Evolutionary conservation across 2,888 invertebrate genomes (phyloP), one percentile per base, ranked within the genome.

Genomic region (Pterostichus niger): DNA sequence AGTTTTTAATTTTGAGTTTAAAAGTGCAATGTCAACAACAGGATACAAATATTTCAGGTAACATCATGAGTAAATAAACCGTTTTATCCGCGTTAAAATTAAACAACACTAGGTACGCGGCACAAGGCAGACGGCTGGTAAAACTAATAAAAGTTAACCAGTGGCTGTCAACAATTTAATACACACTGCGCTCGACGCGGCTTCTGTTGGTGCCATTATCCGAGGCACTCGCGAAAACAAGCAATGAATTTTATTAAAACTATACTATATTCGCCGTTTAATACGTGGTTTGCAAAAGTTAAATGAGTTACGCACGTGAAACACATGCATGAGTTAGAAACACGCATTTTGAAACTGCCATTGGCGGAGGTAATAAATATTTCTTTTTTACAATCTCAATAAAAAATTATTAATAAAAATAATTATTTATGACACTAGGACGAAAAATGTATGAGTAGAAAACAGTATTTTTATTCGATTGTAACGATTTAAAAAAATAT

Each of bases 161-260:
- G 44, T 24, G 24, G 35, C 33, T 15, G 54, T 33, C 33, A 40
- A 77, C 59, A 56, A 77, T 77, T 77, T 56, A 33, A 59, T 56
- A 77, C 54, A 40, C 44, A 71, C n/a, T 15, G 61, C 61, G 24
- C 24, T 11, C 0, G 61, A 61, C 61, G 6, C n/a, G 54, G 6
- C n/a, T 6, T 54, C 15, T 71, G 44, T 40, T 44, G 6, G 13
- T 3, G 9, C 40, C 10, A 71, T 71, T 71, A 44, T 15, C 76
- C 13, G 15, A 40, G 44, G 56, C n/a, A 77, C 59, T 17, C 15
- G 35, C 31, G 77, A 7, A 77, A 76, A 24, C 54, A 54, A 75
- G 3, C 52, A 24, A 33, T 77, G 56, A 54, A 77, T 56, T 77
- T 77, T 77, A 77, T 35, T 77, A 77, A 56, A 15, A 56, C 76